phyloP scores from a whole-genome alignment of 2,797 vertebrate species.

The Apodemus agrarius region DNA sequence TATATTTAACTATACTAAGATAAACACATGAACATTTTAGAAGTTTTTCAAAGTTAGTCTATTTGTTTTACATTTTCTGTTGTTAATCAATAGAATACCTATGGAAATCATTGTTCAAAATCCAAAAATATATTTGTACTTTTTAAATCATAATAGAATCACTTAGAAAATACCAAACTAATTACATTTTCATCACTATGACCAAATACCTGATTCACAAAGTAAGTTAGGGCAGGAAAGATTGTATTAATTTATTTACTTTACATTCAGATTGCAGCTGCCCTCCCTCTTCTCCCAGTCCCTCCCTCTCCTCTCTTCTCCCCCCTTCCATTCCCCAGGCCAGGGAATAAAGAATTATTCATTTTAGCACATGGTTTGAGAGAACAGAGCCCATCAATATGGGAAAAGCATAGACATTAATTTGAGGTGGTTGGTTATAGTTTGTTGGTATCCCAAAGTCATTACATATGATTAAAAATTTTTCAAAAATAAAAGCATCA shows the following conservation, averaged over 20 bases:
- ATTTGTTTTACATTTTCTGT: not conserved
- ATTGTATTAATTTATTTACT: no score
- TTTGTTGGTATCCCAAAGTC: not conserved
- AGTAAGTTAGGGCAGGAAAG: not conserved
- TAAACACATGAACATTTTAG: constrained; percentile 9
- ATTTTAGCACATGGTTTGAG: not conserved
- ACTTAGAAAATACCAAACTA: not conserved
- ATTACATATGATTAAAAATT: not conserved
- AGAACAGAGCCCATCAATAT: not conserved
- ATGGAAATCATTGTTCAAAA: not conserved
- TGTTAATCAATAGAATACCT: constrained; percentile 13
- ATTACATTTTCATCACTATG: not conserved
- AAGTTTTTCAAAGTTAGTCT: not conserved
- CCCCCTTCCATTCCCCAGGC: no score
- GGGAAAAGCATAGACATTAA: not conserved
- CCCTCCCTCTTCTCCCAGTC: no score
- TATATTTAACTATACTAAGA: not conserved
- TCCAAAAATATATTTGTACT: not conserved
- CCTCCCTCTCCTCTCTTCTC: no score
- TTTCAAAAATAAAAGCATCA: not conserved
- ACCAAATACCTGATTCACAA: not conserved
- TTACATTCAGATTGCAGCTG: no score
- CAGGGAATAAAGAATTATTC: not conserved
- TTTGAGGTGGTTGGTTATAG: not conserved
- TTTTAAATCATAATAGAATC: not conserved